Percentiles rank a stretch among this genome's conserved stretches.
Conservation (phyloP, 2,888 invertebrate genomes). For the Eilema caniola region DNA sequence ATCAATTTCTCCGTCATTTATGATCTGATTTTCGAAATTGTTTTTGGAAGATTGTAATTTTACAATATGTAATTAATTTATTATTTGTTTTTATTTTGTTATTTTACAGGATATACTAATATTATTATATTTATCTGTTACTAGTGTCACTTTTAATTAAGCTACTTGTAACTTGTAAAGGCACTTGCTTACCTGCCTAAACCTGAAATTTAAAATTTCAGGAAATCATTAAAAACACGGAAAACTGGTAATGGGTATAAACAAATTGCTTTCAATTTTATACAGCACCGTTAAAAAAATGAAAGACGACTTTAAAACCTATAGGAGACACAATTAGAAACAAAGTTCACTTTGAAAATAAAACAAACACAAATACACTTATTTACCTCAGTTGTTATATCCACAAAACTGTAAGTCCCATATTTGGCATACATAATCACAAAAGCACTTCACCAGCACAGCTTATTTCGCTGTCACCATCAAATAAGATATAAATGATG, state of each 20-base stretch:
- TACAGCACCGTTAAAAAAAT: neutral
- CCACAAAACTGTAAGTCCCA: conserved; percentile 30
- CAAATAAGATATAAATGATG: conserved; percentile 30
- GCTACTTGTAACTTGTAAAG: neutral
- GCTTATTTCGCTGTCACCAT: conserved; percentile 30
- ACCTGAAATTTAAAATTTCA: neutral
- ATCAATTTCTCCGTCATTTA: too few relatives aligned
- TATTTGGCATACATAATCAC: conserved; percentile 30
- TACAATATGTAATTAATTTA: too few relatives aligned
- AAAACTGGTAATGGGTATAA: neutral
- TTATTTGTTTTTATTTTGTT: too few relatives aligned
- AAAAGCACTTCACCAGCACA: conserved; percentile 40
- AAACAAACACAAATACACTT: conserved; percentile 34
- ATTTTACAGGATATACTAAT: too few relatives aligned
- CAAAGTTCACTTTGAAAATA: conserved; percentile 11
- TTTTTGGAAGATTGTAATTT: too few relatives aligned
- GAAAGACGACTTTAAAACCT: neutral
- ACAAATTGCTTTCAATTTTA: neutral
- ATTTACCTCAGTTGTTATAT: conserved; percentile 44
- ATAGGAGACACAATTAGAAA: neutral
- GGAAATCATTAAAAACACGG: neutral
- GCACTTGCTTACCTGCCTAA: neutral
- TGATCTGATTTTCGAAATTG: too few relatives aligned
- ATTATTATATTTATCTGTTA: too few relatives aligned
- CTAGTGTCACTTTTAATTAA: neutral